These are phyloP conservation scores for Charaxes varanes DNA, from an alignment of 1,140 invertebrate species.

Conservation along the genomic window DNA sequence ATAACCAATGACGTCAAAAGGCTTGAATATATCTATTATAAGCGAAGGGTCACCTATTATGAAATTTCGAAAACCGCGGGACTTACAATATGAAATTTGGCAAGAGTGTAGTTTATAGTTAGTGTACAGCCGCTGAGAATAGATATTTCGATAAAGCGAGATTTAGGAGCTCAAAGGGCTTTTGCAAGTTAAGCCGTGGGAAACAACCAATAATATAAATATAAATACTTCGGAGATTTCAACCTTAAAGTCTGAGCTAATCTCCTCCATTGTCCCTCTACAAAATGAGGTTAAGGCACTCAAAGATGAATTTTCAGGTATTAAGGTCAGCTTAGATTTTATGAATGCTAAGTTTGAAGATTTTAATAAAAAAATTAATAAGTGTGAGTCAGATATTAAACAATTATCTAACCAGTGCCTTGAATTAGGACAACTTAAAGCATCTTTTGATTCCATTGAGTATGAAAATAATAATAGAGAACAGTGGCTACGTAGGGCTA, in stretches of 20 bases:
- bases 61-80: too few relatives aligned
- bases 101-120: too few relatives aligned
- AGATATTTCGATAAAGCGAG: too few relatives aligned
- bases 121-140: too few relatives aligned
- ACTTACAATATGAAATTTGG: too few relatives aligned
- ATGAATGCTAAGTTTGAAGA: background rate
- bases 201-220: too few relatives aligned
- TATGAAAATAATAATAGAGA: background rate
- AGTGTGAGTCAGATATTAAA: background rate
- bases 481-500: background rate
- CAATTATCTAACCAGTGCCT: background rate
- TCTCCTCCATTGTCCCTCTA: background rate
- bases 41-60: too few relatives aligned
- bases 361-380: background rate
- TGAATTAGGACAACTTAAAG: background rate
- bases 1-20: too few relatives aligned
- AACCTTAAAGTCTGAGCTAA: background rate
- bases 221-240: background rate
- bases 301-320: background rate
- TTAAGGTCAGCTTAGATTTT: background rate
- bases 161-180: too few relatives aligned
- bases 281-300: background rate
- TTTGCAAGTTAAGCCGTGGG: too few relatives aligned
- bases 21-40: too few relatives aligned
- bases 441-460: background rate